Base-by-base conservation (phyloP, 2,797 vertebrate species). In the Buphagus erythrorhynchus region DNA sequence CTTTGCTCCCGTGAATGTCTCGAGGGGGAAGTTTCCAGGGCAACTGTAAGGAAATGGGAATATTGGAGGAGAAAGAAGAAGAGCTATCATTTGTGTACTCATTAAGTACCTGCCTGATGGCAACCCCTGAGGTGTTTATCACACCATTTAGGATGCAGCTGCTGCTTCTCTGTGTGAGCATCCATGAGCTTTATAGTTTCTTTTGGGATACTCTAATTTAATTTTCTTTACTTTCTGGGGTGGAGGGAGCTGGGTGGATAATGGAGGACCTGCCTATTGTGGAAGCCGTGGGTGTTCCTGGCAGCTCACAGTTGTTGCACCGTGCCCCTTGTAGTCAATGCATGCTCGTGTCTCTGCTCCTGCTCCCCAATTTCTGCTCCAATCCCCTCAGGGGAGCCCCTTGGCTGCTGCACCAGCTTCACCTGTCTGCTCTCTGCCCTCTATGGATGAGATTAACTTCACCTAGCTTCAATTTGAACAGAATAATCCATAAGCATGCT, bases 351-450 rank as follows among this genome's bases (percentile, higher is more conserved):
- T 19, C 40, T 63, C 29, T 55, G 26, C 22, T 61, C 59, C 67
- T 75, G 26, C 24, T 38, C 26, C 58, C 48, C 65, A 25, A 0
- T 54, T 63, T 68, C 55, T 96, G 43, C 67, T 90, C 46, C 86
- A 35, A 16, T 26, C 28, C 35, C 48, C 22, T 8, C 55, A 54
- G 82, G 69, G 89, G 52, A 79, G 15, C 36, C 54, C 71, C 62
- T 45, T 65, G 58, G 67, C 66, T 74, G 71, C 91, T 68, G 86
- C 16, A 6, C 33, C 86, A 93, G 68, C 76, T 90, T 96, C 77
- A 75, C 86, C 90, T 54, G 49, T 82, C 88, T 95, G 86, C 83
- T 95, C 91, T 74, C 29, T 83, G 84, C 85, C 77, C 68, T 25
- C 35, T 42, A 2, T 17, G 9, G 55, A 90, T 16, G 57, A 96